Evolutionary conservation across 2,888 invertebrate genomes (phyloP), one percentile per base, ranked within the genome.

Genomic region (Heliconius aoede): DNA sequence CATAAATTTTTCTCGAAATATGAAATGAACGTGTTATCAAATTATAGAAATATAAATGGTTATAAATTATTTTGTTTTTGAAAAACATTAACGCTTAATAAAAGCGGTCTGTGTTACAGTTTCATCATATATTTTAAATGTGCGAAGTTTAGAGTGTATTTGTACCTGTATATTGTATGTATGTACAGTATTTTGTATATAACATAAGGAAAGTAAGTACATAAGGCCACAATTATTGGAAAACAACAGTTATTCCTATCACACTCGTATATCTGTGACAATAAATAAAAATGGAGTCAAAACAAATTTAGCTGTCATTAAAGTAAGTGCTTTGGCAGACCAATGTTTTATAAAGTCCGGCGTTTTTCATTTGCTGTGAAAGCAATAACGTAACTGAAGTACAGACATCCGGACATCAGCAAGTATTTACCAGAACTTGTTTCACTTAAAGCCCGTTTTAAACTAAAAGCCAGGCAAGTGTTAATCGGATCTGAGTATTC

Each of bases 301-400:
- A 69, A 78, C 71, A 78, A 79, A 81, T 80, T 79, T 79, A 79
- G 76, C 71, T 76, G 76, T 74, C 62, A 79, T 76, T 78, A 77
- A 73, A 75, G 75, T 77, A 73, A 78, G 78, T 80, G 78, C 76
- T 80, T 76, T 61, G 64, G 58, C 74, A 36, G 72, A 67, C 76
- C 76, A 76, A 74, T 73, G 74, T 72, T 80, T 78, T 68, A 80
- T 78, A 74, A 73, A 73, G 78, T 78, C 76, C 78, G 65, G 36
- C 78, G 77, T 80, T 78, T 80, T 80, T 80, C 75, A 78, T 80
- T 79, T 76, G 74, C 72, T 72, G 78, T 80, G 74, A 80, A 78
- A 80, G 79, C 79, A 79, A 79, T 79, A 78, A 79, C 74, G 77
- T 72, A 65, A 60, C 72, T 78, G 76, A 74, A 77, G 77, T 74